Conservation (phyloP, 2,113 vertebrate genomes). For the Nycticorax nycticorax region DNA sequence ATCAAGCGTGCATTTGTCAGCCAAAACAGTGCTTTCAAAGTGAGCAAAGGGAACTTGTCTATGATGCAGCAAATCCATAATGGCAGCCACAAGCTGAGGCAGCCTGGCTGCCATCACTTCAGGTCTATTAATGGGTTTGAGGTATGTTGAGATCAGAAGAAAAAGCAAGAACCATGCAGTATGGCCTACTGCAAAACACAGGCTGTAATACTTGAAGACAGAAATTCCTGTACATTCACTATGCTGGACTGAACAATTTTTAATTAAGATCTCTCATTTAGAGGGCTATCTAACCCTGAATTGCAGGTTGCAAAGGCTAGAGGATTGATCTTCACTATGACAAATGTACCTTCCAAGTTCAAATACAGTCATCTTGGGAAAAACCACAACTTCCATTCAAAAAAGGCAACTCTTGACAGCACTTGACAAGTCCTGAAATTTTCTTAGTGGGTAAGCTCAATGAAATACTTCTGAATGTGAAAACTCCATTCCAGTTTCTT, state of each 20-base stretch:
- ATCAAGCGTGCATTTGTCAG: neutral
- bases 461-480: neutral
- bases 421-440: neutral
- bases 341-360: neutral
- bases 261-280: neutral
- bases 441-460: neutral
- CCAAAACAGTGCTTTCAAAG: neutral
- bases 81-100: neutral
- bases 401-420: neutral
- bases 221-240: neutral
- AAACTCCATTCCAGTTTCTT: neutral
- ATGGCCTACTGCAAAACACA: neutral
- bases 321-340: neutral
- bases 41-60: neutral
- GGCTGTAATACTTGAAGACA: neutral
- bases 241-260: neutral
- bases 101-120: neutral
- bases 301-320: neutral
- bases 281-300: neutral
- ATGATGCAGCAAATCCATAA: neutral
- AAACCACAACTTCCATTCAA: neutral
- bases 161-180: accelerated
- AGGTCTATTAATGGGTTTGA: neutral
- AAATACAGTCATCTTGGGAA: neutral
- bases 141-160: neutral